Percentiles rank a stretch among this genome's conserved stretches.
Conservation (phyloP, 2,113 vertebrate genomes). For the Indicator indicator region DNA sequence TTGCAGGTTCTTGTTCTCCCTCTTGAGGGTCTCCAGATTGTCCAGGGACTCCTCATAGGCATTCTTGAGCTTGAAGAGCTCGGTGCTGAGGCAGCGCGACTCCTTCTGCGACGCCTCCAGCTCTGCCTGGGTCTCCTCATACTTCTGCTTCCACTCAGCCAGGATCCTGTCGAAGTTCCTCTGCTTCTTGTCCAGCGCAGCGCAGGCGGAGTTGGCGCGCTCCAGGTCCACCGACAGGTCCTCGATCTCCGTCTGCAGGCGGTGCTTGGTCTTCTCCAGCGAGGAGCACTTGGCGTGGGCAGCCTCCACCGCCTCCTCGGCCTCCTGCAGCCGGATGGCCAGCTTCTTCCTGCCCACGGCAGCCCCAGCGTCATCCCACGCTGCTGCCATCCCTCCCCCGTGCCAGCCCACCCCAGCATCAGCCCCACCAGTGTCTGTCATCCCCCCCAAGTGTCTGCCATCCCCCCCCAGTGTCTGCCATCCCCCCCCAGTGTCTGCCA, state of each 20-base stretch:
- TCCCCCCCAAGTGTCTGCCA: background rate
- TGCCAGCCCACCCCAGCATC: no score
- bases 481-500: no score
- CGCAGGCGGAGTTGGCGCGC: constrained; percentile 83
- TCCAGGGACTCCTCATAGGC: constrained; percentile 90
- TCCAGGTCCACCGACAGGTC: constrained; percentile 91
- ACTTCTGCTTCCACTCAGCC: constrained; percentile 89
- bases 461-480: no score
- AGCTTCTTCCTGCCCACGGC: constrained; percentile 84
- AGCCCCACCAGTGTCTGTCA: no score
- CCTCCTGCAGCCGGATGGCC: constrained; percentile 88
- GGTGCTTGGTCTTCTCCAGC: constrained; percentile 92
- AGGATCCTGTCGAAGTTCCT: constrained; percentile 89
- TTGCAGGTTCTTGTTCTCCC: constrained; percentile 96
- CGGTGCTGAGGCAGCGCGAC: constrained; percentile 87
- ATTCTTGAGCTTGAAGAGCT: constrained; percentile 94
- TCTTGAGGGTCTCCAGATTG: constrained; percentile 88
- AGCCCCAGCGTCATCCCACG: background rate
- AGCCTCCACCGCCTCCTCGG: constrained; percentile 86
- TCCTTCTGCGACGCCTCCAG: constrained; percentile 90
- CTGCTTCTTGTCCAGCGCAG: constrained; percentile 91
- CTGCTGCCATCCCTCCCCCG: no score
- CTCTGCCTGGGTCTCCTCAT: constrained; percentile 89
- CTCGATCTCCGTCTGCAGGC: constrained; percentile 91
- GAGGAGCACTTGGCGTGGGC: constrained; percentile 91